Evolutionary conservation across 2,113 vertebrate genomes (phyloP).

Genomic region (Machaerirhynchus nigripectus): DNA sequence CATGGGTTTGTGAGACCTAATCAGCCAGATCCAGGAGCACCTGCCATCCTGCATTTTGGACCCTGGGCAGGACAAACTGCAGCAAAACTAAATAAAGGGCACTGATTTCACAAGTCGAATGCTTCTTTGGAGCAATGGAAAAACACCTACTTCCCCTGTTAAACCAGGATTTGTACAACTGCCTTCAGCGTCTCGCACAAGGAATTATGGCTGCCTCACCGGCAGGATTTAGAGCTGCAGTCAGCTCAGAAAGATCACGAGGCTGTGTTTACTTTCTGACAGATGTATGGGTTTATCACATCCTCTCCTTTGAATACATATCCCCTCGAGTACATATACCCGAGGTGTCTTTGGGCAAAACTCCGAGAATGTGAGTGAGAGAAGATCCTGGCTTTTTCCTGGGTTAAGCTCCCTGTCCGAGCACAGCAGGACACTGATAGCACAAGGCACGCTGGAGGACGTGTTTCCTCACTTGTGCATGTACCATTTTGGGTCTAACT

Average conservation of each 20-base stretch:
- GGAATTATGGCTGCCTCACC: background rate
- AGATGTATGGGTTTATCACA: background rate
- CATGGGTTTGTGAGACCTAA: background rate
- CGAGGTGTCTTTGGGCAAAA: background rate
- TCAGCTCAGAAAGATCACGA: background rate
- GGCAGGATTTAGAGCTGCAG: background rate
- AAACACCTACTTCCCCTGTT: background rate
- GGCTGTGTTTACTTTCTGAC: conserved; percentile 5
- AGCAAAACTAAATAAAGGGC: background rate
- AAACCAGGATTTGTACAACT: background rate
- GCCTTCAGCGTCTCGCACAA: background rate
- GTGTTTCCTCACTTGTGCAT: background rate
- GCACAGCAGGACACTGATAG: background rate
- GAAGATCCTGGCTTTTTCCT: background rate
- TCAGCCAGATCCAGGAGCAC: background rate
- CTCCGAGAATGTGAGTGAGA: rapidly evolving
- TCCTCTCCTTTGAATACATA: background rate
- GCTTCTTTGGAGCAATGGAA: background rate
- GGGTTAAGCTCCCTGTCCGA: background rate
- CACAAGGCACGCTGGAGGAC: background rate
- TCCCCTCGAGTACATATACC: background rate
- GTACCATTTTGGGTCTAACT: background rate
- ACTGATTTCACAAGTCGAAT: background rate
- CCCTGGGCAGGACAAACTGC: background rate
- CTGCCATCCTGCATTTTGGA: background rate